Evolutionary conservation across 2,113 vertebrate genomes (phyloP), one percentile per base, ranked within the genome.

Genomic region (Coreoperca whiteheadi): DNA sequence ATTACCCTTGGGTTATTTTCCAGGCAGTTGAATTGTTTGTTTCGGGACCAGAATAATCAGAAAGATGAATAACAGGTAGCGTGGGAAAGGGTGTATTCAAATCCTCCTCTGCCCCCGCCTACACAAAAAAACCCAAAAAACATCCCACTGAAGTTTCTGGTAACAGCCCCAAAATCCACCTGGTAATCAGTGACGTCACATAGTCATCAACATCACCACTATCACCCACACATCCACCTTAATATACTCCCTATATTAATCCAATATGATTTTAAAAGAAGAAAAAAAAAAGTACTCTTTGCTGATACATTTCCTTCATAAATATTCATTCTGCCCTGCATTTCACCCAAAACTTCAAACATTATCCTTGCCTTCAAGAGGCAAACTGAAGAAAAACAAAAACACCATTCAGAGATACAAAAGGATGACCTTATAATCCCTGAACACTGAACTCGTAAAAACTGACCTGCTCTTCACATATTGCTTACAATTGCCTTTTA

Each of bases 401-500:
- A 79, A 51, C 30, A 82, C 16, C 25, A 48, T 61, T 70, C 65
- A 32, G 74, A 25, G 25, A 10, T 2, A 67, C 65, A 34, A 50
- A 51, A 59, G 25, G 46, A 72, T 34, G 60, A 82, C 82, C 57
- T 70, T 50, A 57, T 79, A 84, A 69, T 79, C 63, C 73, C 37
- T 64, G 68, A 39, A 69, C 74, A 67, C 34, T 2, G 20, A 80
- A 71, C 23, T 73, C 3, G 12, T 57, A 69, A 69, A 86, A 86
- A 30, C 63, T 67, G 84, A 59, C 68, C 43, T 1, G 18, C 37
- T 66, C 64, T 2, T 70, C 51, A 46, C 72, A 50, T 61, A 64
- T 25, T 73, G 77, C 88, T 93, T 64, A 80, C 70, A 60, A 72
- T 4, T 21, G 23, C 48, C 46, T 87, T 87, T 85, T 85, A 77